These are phyloP conservation scores for Steinernema scapterisci DNA, from an alignment of 2,888 invertebrate species.

Conservation along the genomic window DNA sequence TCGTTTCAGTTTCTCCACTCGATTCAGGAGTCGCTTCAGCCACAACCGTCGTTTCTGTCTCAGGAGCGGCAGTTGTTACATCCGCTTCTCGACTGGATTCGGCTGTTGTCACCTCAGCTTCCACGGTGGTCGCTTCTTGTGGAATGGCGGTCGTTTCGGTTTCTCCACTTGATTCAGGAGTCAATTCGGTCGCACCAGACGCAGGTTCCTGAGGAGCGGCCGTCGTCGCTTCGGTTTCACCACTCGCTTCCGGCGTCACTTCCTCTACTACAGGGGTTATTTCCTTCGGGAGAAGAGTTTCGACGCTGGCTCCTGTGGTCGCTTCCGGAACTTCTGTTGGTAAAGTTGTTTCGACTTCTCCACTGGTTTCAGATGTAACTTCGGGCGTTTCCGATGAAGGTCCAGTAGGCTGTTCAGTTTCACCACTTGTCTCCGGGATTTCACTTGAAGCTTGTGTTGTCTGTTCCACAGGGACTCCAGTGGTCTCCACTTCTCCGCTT, in stretches of 20 bases:
- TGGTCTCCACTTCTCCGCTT: constrained; percentile 33
- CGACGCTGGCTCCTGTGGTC: no score
- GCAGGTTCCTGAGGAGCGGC: constrained; percentile 31
- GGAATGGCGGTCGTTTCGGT: constrained; percentile 30
- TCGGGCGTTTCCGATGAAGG: no score
- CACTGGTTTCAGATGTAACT: no score
- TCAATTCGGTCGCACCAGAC: constrained; percentile 13
- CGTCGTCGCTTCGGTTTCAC: constrained; percentile 29
- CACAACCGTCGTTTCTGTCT: constrained; percentile 29
- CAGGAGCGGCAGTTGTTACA: not conserved
- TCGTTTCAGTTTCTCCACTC: not conserved
- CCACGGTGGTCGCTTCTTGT: constrained; percentile 29
- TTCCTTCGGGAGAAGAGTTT: no score
- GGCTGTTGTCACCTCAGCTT: not conserved
- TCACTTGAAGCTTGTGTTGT: constrained; percentile 36
- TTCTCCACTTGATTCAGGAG: not conserved
- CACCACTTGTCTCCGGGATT: no score
- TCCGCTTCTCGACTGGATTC: not conserved
- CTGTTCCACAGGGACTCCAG: constrained; percentile 8
- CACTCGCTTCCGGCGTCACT: constrained; percentile 23
- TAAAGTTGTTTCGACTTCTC: no score
- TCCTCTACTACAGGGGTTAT: constrained; percentile 31
- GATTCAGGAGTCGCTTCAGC: not conserved
- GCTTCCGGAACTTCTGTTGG: no score
- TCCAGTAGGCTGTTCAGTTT: no score